Evolutionary conservation across 2,888 invertebrate species (phyloP).

Genomic region (Ferrisia virgata): DNA sequence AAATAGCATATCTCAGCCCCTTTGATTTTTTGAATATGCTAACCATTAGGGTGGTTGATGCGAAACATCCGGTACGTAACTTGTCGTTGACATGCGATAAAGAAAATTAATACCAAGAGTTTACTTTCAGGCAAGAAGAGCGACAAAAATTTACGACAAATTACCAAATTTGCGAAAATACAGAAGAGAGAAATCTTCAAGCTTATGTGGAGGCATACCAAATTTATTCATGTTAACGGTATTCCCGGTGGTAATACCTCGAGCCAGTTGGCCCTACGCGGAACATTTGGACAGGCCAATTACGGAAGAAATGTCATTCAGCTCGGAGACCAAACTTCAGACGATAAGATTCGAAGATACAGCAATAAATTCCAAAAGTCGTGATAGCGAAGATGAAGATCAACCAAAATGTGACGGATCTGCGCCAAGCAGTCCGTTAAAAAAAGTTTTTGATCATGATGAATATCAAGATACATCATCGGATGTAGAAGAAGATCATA

Average conservation of each 20-base stretch:
- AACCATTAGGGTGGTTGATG: too few relatives aligned
- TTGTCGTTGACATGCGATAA: too few relatives aligned
- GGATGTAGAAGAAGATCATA: neutral
- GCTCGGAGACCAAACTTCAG: conserved; percentile 65
- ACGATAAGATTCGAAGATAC: neutral
- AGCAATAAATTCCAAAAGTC: neutral
- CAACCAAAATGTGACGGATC: neutral
- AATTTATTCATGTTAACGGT: conserved; percentile 66
- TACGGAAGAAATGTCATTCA: conserved; percentile 62
- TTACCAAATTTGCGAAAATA: conserved; percentile 34
- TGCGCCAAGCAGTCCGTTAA: neutral
- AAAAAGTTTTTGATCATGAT: neutral
- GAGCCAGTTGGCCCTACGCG: conserved; percentile 75
- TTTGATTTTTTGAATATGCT: too few relatives aligned
- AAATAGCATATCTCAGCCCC: neutral
- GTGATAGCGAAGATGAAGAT: neutral
- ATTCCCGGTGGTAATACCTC: conserved; percentile 70
- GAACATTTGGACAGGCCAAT: conserved; percentile 58
- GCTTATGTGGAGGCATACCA: conserved; percentile 68
- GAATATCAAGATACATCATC: conserved; percentile 38
- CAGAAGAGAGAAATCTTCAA: conserved; percentile 57
- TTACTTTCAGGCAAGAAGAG: conserved; percentile 1
- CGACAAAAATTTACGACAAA: conserved; percentile 42
- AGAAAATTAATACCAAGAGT: neutral
- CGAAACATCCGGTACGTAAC: too few relatives aligned